phyloP scores from a whole-genome alignment of 2,888 invertebrate species.

The Priocnemis perturbator region DNA sequence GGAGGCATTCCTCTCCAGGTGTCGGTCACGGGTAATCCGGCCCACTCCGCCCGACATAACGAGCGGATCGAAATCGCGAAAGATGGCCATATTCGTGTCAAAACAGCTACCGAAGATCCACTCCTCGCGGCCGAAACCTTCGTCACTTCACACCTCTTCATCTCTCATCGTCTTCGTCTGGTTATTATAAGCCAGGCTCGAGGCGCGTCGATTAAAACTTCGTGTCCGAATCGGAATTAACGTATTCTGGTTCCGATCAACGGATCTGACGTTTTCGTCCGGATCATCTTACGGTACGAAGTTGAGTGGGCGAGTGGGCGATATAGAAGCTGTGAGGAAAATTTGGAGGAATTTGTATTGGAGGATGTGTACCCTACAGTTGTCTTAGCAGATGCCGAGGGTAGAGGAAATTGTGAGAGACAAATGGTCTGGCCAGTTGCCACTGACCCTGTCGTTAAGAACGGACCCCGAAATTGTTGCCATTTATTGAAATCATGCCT shows the following conservation, averaged over 20 bases:
- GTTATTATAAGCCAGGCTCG: not conserved
- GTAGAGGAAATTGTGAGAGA: slow-evolving; percentile 63
- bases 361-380: not conserved
- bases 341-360: no score
- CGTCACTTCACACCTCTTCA: not conserved
- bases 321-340: no score
- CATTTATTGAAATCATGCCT: slow-evolving; percentile 26
- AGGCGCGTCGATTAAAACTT: no score
- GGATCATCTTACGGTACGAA: no score
- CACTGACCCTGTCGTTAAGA: slow-evolving; percentile 68
- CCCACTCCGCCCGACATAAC: slow-evolving; percentile 64
- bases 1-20: slow-evolving; percentile 64
- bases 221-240: no score
- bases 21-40: slow-evolving; percentile 71
- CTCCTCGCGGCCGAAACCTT: not conserved
- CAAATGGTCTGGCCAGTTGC: slow-evolving; percentile 69
- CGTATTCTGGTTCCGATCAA: no score
- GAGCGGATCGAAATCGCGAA: slow-evolving; percentile 70
- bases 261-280: no score
- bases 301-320: no score
- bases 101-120: slow-evolving; percentile 57
- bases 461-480: slow-evolving; percentile 17
- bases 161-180: not conserved
- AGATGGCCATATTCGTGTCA: slow-evolving; percentile 70
- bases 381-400: not conserved